A percentile compares a stretch with the other conserved stretches of the same genome.
These are phyloP conservation scores for Enhydra lutris DNA, from an alignment of 2,113 vertebrate genomes.

Conservation along the genomic window DNA sequence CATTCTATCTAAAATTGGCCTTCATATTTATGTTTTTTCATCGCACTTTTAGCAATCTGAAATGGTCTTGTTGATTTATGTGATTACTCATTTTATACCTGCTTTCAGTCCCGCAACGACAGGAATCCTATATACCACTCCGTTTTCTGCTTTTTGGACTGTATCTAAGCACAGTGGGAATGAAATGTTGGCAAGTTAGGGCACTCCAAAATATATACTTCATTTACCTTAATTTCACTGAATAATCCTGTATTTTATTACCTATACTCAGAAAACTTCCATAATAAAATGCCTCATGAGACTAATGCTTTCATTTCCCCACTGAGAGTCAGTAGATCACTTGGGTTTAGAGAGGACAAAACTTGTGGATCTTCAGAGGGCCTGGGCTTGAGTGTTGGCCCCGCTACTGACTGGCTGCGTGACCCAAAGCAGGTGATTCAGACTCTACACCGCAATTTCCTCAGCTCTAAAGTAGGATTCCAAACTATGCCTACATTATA, in stretches of 20 bases:
- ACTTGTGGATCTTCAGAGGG: background rate
- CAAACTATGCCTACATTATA: background rate
- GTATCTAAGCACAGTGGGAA: background rate
- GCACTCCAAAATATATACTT: background rate
- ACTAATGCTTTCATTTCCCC: background rate
- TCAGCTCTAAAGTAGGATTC: background rate
- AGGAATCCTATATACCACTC: background rate
- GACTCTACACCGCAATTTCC: background rate
- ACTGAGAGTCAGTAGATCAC: background rate
- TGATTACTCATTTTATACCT: background rate
- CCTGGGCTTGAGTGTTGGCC: background rate
- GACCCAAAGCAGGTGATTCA: background rate
- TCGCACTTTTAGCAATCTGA: background rate
- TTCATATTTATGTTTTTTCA: background rate
- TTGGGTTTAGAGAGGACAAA: background rate
- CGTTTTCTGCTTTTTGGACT: background rate
- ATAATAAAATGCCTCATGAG: background rate
- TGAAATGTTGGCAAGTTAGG: background rate
- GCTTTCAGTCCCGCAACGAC: background rate
- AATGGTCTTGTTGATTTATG: background rate
- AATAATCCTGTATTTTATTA: background rate
- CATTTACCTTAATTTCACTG: background rate
- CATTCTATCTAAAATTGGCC: background rate
- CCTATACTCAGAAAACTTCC: background rate
- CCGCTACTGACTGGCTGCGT: rapidly evolving